Percentiles rank a stretch among this genome's conserved stretches.
These are phyloP conservation scores for Papilio polytes DNA, from an alignment of 1,140 invertebrate genomes.

Conservation along the genomic window DNA sequence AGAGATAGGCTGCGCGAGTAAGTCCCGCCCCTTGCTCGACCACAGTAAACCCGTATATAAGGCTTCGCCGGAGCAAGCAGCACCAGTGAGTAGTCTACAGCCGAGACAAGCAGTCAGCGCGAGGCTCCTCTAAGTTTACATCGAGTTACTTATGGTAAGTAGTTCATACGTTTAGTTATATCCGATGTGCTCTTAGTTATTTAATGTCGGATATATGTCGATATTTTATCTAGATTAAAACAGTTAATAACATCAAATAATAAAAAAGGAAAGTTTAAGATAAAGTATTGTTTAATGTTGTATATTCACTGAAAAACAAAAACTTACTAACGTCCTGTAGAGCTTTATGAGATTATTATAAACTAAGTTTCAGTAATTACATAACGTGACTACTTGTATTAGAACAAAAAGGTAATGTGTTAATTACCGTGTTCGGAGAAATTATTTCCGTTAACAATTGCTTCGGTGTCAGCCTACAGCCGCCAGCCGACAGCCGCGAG, in stretches of 20 bases:
- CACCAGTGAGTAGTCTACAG: slow-evolving; percentile 49
- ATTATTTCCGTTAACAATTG: too few species aligned
- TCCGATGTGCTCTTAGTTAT: not conserved
- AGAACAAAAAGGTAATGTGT: too few species aligned
- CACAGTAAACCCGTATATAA: slow-evolving; percentile 58
- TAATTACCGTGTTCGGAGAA: too few species aligned
- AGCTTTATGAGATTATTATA: too few species aligned
- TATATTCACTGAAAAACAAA: too few species aligned
- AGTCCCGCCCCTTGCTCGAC: slow-evolving; percentile 57
- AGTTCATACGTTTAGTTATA: slow-evolving; percentile 1
- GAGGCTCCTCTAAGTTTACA: slow-evolving; percentile 58
- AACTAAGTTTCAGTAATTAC: too few species aligned
- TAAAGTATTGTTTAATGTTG: too few species aligned
- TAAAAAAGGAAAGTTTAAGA: not conserved
- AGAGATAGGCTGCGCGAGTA: slow-evolving; percentile 51
- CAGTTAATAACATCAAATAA: not conserved
- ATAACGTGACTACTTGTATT: too few species aligned
- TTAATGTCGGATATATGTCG: not conserved
- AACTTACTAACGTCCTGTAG: too few species aligned
- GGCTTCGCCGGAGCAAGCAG: slow-evolving; percentile 43
- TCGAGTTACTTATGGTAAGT: slow-evolving; percentile 58
- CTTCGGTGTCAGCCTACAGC: too few species aligned
- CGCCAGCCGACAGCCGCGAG: too few species aligned
- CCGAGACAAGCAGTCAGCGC: slow-evolving; percentile 46
- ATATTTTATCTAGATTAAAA: not conserved